phyloP scores from a whole-genome alignment of 2,113 vertebrate species.

The Hemiprocne comata region DNA sequence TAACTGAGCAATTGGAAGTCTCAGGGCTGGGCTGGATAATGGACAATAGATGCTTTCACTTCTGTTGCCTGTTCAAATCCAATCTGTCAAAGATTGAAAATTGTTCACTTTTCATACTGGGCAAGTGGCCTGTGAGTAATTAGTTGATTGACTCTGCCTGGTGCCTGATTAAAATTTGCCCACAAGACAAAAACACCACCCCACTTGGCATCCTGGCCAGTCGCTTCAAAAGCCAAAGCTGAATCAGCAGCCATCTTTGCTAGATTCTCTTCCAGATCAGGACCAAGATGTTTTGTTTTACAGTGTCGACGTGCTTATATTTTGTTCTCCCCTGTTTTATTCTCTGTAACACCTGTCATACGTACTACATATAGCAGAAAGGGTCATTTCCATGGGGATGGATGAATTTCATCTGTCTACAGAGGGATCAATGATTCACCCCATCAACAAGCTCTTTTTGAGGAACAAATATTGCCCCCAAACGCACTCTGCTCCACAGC shows the following conservation, averaged over 20 bases:
- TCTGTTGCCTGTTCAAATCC: constrained; percentile 25
- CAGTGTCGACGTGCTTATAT: background rate
- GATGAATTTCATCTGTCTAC: background rate
- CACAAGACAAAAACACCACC: background rate
- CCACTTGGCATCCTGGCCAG: background rate
- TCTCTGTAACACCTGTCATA: background rate
- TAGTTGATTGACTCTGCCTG: constrained; percentile 21
- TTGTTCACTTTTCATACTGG: constrained; percentile 30
- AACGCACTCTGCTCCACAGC: background rate
- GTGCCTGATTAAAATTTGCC: constrained; percentile 22
- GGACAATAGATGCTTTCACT: constrained; percentile 54
- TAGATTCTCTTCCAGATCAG: background rate
- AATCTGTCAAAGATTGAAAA: constrained; percentile 23
- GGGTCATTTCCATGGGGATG: background rate
- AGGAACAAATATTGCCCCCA: background rate
- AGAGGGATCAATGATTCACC: background rate
- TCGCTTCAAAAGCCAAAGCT: background rate
- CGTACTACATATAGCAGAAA: background rate
- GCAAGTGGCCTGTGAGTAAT: constrained; percentile 34
- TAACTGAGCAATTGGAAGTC: constrained; percentile 29
- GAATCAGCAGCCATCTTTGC: background rate
- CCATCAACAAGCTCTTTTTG: background rate
- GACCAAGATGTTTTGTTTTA: background rate
- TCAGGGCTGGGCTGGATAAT: background rate
- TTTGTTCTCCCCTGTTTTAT: background rate